Evolutionary conservation across 2,888 invertebrate species (phyloP).

Genomic region (Euclidia mi): DNA sequence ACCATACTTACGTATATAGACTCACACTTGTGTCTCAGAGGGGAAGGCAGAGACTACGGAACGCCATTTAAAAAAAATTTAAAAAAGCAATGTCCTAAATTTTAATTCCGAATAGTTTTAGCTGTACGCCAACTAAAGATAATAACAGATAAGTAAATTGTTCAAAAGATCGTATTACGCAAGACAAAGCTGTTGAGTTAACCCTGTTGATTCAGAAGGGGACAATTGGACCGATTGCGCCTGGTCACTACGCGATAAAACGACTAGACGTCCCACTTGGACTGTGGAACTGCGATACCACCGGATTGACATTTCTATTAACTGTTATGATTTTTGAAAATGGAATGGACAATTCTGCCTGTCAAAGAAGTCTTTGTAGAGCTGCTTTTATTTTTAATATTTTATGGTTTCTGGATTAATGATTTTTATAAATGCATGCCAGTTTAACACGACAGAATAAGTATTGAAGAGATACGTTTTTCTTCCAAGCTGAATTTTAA

Average conservation of each 20-base stretch:
- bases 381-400: no score
- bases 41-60: no score
- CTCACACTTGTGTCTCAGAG: no score
- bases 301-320: constrained; percentile 48
- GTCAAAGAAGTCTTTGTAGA: no score
- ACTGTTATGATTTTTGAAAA: constrained; percentile 49
- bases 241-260: constrained; percentile 52
- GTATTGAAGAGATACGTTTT: no score
- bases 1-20: no score
- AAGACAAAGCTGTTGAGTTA: constrained; percentile 49
- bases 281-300: constrained; percentile 42
- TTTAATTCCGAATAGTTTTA: background rate
- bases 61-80: no score
- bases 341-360: constrained; percentile 3
- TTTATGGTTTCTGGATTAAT: no score
- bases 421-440: no score
- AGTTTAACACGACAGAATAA: no score
- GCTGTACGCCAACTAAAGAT: background rate
- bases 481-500: no score
- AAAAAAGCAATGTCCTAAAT: no score
- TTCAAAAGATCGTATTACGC: constrained; percentile 36
- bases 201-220: constrained; percentile 55
- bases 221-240: constrained; percentile 42
- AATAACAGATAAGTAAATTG: constrained; percentile 29
- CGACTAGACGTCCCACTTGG: constrained; percentile 40